Evolutionary conservation across 1,140 invertebrate genomes (phyloP), one percentile per base, ranked within the genome.

Genomic region (Lanistes nyassanus): DNA sequence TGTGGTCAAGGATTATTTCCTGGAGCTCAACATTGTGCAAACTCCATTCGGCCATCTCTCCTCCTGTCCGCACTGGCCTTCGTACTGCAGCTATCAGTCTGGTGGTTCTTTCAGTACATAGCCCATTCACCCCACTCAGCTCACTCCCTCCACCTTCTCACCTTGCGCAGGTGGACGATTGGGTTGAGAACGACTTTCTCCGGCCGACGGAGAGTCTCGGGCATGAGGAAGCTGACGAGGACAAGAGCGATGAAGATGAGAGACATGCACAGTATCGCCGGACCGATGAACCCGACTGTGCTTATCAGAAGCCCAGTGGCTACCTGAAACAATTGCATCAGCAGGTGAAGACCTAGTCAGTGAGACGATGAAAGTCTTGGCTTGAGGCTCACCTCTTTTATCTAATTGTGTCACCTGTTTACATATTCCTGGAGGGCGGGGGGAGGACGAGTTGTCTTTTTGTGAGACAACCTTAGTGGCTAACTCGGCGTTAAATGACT

Each of bases 161-260:
- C 69, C 55, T 68, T 76, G 19, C 75, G 42, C 2, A 66, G 37
- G 36, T 76, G 68, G 1, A 66, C 39, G 23, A 65, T 29, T 1
- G 75, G 68, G 53, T 60, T 76, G 47, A 65, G 36, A 13, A 69
- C 60, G 21, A 55, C 19, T 3, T n/a, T 11, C 29, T 51, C 47
- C 2, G 75, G 60, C 19, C 47, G 37, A 9, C 29, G 37, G 29
- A 76, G 70, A 13, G 70, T 77, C 39, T 77, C 76, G 34, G 67
- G 76, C 34, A 77, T 39, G 29, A 67, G 53, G 39, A 73, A 21
- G 16, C 73, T 13, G n/a, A 72, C 26, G 37, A 47, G 6, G n/a
- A 74, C 21, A 7, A 37, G 58, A n/a, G 51, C 62, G 2, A 74
- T 9, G 42, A 65, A 26, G 16, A 47, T 3, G 21, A 73, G 56